A percentile compares a stretch with the other conserved stretches of the same genome.
These are phyloP conservation scores for Baryphthengus martii DNA, from an alignment of 2,113 vertebrate species.

Conservation along the genomic window DNA sequence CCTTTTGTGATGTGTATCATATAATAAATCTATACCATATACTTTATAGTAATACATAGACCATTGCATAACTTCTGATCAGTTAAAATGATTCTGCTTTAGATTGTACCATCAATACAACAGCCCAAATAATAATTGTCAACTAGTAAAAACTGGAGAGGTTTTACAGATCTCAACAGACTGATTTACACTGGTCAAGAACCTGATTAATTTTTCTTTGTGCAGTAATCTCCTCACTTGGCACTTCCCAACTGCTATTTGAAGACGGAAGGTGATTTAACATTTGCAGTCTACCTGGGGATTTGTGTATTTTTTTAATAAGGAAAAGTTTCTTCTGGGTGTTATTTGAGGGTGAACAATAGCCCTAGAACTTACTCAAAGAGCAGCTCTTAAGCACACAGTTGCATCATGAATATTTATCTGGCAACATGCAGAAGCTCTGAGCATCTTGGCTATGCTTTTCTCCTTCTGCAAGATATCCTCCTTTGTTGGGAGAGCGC, in stretches of 20 bases:
- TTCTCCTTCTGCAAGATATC: neutral
- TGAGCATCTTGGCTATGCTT: neutral
- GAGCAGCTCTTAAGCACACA: neutral
- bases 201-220: neutral
- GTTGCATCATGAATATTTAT: conserved; percentile 64
- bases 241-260: neutral
- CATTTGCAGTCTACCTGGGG: neutral
- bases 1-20: neutral
- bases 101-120: neutral
- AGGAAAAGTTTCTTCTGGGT: neutral
- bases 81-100: neutral
- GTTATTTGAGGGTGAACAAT: neutral
- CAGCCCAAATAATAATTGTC: neutral
- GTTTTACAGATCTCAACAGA: neutral
- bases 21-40: neutral
- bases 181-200: neutral
- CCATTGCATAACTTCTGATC: neutral
- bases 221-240: neutral
- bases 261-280: neutral
- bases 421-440: neutral
- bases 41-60: neutral
- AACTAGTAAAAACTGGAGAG: neutral
- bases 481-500: conserved; percentile 52
- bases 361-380: conserved; percentile 7
- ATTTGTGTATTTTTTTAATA: neutral